Conservation (phyloP, 1,140 invertebrate genomes). For the Helicoverpa zea region DNA sequence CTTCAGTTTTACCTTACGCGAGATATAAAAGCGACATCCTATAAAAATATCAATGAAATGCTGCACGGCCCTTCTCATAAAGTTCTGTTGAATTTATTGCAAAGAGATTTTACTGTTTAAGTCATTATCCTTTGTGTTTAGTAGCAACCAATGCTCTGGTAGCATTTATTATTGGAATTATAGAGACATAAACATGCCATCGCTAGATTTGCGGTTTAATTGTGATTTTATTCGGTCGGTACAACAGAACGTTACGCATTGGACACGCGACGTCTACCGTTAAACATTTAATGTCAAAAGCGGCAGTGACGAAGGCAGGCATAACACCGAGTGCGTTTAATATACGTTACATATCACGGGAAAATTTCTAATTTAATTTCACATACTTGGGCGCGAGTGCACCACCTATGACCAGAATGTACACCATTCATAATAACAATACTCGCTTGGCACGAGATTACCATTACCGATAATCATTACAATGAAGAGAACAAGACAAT, state of each 20-base stretch:
- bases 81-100: constrained; percentile 46
- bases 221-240: constrained; percentile 3
- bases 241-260: constrained; percentile 47
- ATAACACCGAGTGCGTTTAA: constrained; percentile 44
- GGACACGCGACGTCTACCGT: constrained; percentile 41
- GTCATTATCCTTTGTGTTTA: neutral
- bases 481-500: constrained; percentile 72
- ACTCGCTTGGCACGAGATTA: constrained; percentile 74
- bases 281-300: constrained; percentile 51
- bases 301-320: constrained; percentile 47
- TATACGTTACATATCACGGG: constrained; percentile 57
- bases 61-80: constrained; percentile 44
- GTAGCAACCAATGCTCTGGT: constrained; percentile 11
- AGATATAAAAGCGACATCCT: constrained; percentile 17
- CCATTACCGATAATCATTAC: constrained; percentile 66
- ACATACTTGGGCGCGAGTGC: constrained; percentile 67
- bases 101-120: neutral
- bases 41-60: constrained; percentile 33
- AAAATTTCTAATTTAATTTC: constrained; percentile 63
- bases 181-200: constrained; percentile 27
- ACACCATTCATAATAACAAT: constrained; percentile 76
- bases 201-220: neutral
- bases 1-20: constrained; percentile 13
- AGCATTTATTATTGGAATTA: constrained; percentile 30
- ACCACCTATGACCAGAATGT: constrained; percentile 83